phyloP scores from a whole-genome alignment of 23 tunicate genomes.

The Corella eumyota region DNA sequence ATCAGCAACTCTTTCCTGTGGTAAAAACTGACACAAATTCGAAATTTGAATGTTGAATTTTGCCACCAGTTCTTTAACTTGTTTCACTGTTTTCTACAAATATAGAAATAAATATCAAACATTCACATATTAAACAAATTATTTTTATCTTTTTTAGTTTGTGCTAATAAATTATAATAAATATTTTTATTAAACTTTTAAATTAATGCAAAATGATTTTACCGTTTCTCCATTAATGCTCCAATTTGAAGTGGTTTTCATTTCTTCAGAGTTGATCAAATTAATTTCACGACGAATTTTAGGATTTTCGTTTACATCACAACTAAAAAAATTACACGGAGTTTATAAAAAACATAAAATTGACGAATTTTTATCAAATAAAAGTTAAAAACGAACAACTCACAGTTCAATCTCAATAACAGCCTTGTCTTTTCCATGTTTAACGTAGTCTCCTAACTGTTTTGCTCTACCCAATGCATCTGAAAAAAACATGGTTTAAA shows the following conservation, averaged over 20 bases:
- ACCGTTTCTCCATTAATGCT: too few relatives aligned
- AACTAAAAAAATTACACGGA: too few relatives aligned
- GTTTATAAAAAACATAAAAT: neutral
- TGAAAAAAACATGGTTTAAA: slow-evolving; percentile 7
- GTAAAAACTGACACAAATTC: slow-evolving; percentile 82
- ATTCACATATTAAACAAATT: neutral
- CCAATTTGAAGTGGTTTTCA: too few relatives aligned
- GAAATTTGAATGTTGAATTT: slow-evolving; percentile 47
- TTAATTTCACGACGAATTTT: too few relatives aligned
- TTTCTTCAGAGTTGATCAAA: too few relatives aligned
- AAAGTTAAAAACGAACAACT: slow-evolving; percentile 7
- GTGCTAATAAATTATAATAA: neutral
- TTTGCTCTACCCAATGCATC: slow-evolving; percentile 52
- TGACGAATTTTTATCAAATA: neutral
- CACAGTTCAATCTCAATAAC: slow-evolving; percentile 60
- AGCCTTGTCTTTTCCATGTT: slow-evolving; percentile 57
- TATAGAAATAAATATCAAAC: neutral
- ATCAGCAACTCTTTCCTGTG: slow-evolving; percentile 85
- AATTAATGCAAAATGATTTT: too few relatives aligned
- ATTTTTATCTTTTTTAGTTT: neutral
- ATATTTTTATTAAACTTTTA: too few relatives aligned
- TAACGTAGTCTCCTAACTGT: slow-evolving; percentile 49
- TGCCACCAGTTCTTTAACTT: slow-evolving; percentile 41
- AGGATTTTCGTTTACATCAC: too few relatives aligned
- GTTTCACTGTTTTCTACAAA: slow-evolving; percentile 13